A percentile compares a stretch with the other conserved stretches of the same genome.
Evolutionary conservation across 1,140 invertebrate genomes (phyloP).

Genomic region (Drosophila lini): DNA sequence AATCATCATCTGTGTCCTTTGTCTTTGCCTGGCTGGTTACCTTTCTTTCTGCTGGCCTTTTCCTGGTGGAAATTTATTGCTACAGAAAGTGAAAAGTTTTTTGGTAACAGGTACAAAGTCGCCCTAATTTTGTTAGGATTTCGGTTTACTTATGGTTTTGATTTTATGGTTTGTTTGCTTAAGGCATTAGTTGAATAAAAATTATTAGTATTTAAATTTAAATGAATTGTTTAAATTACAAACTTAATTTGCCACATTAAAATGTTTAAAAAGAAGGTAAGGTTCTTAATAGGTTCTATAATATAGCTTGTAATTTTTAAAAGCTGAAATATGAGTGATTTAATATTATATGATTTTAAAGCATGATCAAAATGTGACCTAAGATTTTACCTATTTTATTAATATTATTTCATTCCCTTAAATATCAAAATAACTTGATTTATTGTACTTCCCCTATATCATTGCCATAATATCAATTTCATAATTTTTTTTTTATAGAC

Average conservation of each 20-base stretch:
- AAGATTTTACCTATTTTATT: too few relatives aligned
- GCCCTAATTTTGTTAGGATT: conserved; percentile 4
- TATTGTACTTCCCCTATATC: too few relatives aligned
- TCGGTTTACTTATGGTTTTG: not conserved
- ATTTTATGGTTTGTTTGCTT: not conserved
- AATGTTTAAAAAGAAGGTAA: too few relatives aligned
- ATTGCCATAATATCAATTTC: not conserved
- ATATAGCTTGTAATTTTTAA: too few relatives aligned
- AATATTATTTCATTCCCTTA: too few relatives aligned
- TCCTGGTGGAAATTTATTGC: conserved; percentile 34
- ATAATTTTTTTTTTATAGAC: not conserved
- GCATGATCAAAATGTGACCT: too few relatives aligned
- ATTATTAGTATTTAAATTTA: too few relatives aligned
- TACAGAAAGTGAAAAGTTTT: conserved; percentile 60
- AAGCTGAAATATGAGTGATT: too few relatives aligned
- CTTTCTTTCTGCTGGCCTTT: conserved; percentile 29
- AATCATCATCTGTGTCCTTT: conserved; percentile 58
- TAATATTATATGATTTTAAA: too few relatives aligned
- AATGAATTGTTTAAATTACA: too few relatives aligned
- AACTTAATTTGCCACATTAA: too few relatives aligned
- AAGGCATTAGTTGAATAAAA: not conserved
- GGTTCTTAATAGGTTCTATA: too few relatives aligned
- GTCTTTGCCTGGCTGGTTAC: conserved; percentile 10
- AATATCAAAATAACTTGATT: not conserved
- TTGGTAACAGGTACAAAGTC: conserved; percentile 26